phyloP scores from a whole-genome alignment of 1,140 invertebrate species.

The Drosophila orena region DNA sequence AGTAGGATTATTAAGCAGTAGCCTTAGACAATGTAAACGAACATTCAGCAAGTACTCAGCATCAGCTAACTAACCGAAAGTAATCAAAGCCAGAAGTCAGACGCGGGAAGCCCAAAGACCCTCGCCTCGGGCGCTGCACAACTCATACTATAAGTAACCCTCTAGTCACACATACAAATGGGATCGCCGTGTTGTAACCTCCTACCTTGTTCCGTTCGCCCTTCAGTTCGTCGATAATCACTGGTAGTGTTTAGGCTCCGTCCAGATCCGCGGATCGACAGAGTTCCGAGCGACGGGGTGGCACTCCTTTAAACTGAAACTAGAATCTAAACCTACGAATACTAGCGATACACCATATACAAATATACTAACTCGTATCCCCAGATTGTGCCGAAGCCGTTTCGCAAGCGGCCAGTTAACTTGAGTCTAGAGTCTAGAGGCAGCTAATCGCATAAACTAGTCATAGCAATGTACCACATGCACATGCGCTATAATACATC shows the following conservation, averaged over 20 bases:
- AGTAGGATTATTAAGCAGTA: conserved; percentile 48
- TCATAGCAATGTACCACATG: conserved; percentile 55
- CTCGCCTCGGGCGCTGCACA: conserved; percentile 38
- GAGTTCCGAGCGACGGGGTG: conserved; percentile 16
- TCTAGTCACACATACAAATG: conserved; percentile 41
- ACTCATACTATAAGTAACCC: conserved; percentile 33
- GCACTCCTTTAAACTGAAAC: conserved; percentile 28
- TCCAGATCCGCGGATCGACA: conserved; percentile 51
- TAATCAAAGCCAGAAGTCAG: conserved; percentile 21
- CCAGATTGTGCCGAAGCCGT: conserved; percentile 73
- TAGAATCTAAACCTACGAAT: conserved; percentile 22
- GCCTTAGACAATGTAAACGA: conserved; percentile 30
- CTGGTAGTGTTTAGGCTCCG: conserved; percentile 65
- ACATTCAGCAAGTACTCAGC: conserved; percentile 36
- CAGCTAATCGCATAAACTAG: conserved; percentile 70
- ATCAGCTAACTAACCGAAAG: conserved; percentile 44
- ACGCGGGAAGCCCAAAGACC: conserved; percentile 44
- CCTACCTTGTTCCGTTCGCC: conserved; percentile 14
- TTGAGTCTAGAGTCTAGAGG: conserved; percentile 11
- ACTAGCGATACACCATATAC: conserved; percentile 21
- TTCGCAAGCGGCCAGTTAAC: conserved; percentile 28
- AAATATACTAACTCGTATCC: conserved; percentile 31
- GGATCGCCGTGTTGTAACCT: conserved; percentile 36
- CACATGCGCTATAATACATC: conserved; percentile 24
- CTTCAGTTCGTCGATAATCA: conserved; percentile 29